Evolutionary conservation across 2,888 invertebrate genomes (phyloP).

Genomic region (Spialia ferax): DNA sequence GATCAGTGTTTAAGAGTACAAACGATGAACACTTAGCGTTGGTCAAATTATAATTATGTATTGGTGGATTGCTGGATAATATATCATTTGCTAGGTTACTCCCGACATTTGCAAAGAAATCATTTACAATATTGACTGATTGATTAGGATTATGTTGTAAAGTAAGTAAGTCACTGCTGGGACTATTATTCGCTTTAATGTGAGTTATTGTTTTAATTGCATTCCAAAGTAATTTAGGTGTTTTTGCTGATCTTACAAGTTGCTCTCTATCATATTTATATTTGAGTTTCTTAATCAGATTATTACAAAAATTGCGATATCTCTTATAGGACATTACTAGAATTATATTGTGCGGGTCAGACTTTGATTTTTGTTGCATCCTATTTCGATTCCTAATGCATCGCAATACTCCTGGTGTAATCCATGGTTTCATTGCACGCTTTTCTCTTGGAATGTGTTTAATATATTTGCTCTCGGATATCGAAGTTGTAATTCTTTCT

Average conservation of each 20-base stretch:
- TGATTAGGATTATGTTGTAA: no score
- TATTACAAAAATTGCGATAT: constrained; percentile 18
- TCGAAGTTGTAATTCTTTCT: not conserved
- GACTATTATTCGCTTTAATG: no score
- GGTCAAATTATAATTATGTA: no score
- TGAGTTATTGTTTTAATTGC: not conserved
- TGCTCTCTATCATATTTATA: not conserved
- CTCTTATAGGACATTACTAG: not conserved
- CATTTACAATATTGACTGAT: no score
- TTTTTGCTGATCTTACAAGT: not conserved
- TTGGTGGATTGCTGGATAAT: no score
- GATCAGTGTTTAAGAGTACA: no score
- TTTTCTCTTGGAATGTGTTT: constrained; percentile 2
- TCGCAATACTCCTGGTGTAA: constrained; percentile 1
- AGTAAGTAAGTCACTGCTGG: no score
- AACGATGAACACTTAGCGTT: no score
- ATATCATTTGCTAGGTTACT: no score
- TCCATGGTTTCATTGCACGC: constrained; percentile 8
- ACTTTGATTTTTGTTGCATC: constrained; percentile 15
- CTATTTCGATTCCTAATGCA: constrained; percentile 20
- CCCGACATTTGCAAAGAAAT: constrained; percentile 8
- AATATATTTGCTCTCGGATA: not conserved
- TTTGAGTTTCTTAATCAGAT: constrained; percentile 15
- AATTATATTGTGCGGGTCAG: constrained; percentile 9
- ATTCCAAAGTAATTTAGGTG: constrained; percentile 1